A percentile compares a stretch with the other conserved stretches of the same genome.
phyloP scores from a whole-genome alignment of 2,888 invertebrate species.

The Conus canariensis region DNA sequence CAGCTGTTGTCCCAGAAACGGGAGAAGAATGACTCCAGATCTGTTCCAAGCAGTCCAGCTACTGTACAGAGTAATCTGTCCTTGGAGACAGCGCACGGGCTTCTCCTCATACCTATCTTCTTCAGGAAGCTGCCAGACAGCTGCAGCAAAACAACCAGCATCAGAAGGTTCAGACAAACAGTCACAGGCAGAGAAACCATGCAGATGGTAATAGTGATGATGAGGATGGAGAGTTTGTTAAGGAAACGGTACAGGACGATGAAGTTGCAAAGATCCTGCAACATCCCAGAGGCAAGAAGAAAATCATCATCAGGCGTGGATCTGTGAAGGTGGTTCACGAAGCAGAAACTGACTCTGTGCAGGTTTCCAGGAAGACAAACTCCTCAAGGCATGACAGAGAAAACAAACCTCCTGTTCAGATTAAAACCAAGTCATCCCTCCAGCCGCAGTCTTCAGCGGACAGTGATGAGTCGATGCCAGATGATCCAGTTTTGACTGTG shows the following conservation, averaged over 20 bases:
- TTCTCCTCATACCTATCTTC: not conserved
- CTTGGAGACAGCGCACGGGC: not conserved
- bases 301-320: constrained; percentile 24
- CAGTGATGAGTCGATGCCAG: constrained; percentile 2
- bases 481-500: constrained; percentile 28
- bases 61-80: constrained; percentile 25
- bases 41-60: constrained; percentile 29
- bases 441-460: not conserved
- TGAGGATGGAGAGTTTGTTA: not conserved
- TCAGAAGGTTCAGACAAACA: not conserved
- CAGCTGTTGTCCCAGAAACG: constrained; percentile 40
- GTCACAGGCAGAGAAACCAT: not conserved
- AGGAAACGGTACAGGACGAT: constrained; percentile 27
- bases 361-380: not conserved
- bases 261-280: constrained; percentile 35
- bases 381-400: not conserved
- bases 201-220: not conserved
- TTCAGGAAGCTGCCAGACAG: constrained; percentile 2
- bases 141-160: not conserved
- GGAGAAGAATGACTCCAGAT: constrained; percentile 14
- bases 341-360: not conserved
- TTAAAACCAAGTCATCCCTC: not conserved
- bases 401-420: not conserved
- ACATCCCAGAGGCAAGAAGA: constrained; percentile 29
- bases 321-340: constrained; percentile 22